Conservation (phyloP, 2,113 vertebrate genomes). For the Upupa epops region DNA sequence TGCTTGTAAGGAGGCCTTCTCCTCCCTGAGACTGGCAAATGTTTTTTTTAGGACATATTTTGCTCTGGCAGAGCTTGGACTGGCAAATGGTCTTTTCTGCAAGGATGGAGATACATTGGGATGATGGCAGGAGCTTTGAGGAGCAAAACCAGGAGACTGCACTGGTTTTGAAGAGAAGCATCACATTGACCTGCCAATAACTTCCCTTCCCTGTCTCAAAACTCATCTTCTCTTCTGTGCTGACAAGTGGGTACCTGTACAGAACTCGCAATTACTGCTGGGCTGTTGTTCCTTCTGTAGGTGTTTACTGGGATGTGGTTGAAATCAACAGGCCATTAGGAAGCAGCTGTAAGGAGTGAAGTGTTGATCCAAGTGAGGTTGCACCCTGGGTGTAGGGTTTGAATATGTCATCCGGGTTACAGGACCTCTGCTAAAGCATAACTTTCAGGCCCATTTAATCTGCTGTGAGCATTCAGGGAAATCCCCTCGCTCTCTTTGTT, state of each 20-base stretch:
- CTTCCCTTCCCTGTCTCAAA: neutral
- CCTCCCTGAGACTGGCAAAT: neutral
- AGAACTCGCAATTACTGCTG: neutral
- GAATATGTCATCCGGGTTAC: neutral
- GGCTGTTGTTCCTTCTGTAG: neutral
- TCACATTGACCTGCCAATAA: neutral
- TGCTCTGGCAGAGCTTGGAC: neutral
- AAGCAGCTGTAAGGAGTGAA: neutral
- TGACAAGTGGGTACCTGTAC: neutral
- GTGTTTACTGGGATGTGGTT: neutral
- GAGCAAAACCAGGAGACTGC: neutral
- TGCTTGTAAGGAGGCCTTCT: accelerated
- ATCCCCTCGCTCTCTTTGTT: neutral
- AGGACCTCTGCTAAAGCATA: neutral
- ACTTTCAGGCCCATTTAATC: neutral
- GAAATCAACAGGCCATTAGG: neutral
- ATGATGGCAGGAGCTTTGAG: neutral
- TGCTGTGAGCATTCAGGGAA: neutral
- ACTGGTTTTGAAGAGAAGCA: neutral
- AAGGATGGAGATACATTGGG: accelerated
- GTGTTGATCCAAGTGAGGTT: neutral
- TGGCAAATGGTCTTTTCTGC: neutral
- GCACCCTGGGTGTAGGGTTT: neutral
- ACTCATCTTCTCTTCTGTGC: neutral
- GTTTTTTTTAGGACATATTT: neutral